Evolutionary conservation across 2,888 invertebrate genomes (phyloP).

Genomic region (Syrista parreyssii): DNA sequence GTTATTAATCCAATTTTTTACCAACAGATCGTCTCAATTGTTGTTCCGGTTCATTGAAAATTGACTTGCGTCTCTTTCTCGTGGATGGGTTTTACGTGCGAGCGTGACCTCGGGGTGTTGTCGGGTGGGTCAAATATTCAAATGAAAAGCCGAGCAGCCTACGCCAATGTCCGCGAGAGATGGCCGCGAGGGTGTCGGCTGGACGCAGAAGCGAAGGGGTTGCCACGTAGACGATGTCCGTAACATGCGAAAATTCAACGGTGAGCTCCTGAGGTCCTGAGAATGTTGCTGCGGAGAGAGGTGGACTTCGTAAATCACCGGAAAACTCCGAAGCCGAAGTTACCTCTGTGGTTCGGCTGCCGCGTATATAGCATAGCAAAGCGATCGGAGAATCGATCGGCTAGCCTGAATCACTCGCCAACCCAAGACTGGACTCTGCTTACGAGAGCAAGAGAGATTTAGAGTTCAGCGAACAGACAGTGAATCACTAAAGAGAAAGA

Average conservation of each 20-base stretch:
- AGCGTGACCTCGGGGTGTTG: neutral
- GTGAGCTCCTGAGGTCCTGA: slow-evolving; percentile 8
- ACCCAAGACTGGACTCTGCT: neutral
- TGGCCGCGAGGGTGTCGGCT: slow-evolving; percentile 45
- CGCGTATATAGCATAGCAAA: neutral
- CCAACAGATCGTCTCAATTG: neutral
- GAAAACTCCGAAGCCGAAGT: neutral
- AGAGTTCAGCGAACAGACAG: neutral
- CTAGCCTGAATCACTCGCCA: neutral
- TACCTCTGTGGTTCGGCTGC: neutral
- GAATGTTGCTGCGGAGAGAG: neutral
- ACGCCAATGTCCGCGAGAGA: slow-evolving; percentile 50
- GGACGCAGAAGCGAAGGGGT: slow-evolving; percentile 52
- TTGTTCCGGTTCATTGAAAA: neutral
- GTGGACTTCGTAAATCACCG: slow-evolving; percentile 24
- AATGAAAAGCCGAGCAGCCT: slow-evolving; percentile 9
- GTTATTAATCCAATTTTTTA: neutral
- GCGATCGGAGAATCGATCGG: slow-evolving; percentile 2
- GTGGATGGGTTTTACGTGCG: neutral
- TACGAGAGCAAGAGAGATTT: neutral
- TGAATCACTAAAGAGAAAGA: neutral
- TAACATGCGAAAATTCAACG: slow-evolving; percentile 41
- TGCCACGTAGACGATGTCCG: slow-evolving; percentile 35
- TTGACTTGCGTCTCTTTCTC: neutral
- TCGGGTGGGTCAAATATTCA: neutral